Percentiles rank a stretch among this genome's conserved stretches.
These are phyloP conservation scores for Eumeta japonica DNA, from an alignment of 1,140 invertebrate species.

Conservation along the genomic window DNA sequence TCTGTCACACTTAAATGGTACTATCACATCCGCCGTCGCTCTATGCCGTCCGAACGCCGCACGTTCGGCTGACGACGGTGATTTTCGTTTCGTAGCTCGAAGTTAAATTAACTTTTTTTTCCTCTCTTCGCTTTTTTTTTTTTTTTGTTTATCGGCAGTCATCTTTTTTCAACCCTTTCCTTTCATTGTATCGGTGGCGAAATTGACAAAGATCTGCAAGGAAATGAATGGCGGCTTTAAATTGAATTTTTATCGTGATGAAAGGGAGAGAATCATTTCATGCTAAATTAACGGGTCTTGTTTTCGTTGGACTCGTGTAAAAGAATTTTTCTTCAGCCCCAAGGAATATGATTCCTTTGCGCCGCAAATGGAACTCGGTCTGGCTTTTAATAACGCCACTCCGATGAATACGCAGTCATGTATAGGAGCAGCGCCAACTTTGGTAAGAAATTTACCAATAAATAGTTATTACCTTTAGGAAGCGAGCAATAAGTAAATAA, in stretches of 20 bases:
- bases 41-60: too few species aligned
- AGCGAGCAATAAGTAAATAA: too few species aligned
- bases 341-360: too few species aligned
- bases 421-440: too few species aligned
- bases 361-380: constrained; percentile 13
- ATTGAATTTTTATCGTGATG: constrained; percentile 55
- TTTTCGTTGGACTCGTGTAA: background rate
- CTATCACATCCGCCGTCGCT: too few species aligned
- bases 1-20: too few species aligned
- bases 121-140: constrained; percentile 34
- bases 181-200: constrained; percentile 30
- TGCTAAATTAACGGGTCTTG: constrained; percentile 1
- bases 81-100: constrained; percentile 33
- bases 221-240: constrained; percentile 29
- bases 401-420: too few species aligned
- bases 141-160: constrained; percentile 43
- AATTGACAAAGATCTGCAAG: constrained; percentile 33
- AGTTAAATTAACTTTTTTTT: constrained; percentile 48
- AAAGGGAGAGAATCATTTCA: constrained; percentile 12
- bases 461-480: too few species aligned
- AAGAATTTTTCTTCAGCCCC: too few species aligned
- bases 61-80: too few species aligned
- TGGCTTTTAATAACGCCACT: constrained; percentile 26
- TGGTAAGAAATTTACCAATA: too few species aligned
- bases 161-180: constrained; percentile 40